phyloP scores from a whole-genome alignment of 2,888 invertebrate genomes.

The Temnothorax ravouxi region DNA sequence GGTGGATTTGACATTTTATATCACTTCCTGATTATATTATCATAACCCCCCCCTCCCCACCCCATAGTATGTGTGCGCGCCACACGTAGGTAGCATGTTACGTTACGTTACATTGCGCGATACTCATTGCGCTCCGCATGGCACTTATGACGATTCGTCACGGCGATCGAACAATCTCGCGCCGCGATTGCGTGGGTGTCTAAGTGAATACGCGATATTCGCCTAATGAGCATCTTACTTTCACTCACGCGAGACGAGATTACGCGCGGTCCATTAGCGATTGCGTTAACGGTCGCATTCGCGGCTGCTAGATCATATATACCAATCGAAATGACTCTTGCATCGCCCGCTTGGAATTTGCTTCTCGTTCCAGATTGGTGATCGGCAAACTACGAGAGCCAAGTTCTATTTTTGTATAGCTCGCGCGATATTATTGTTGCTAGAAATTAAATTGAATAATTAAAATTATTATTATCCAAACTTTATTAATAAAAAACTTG shows the following conservation, averaged over 20 bases:
- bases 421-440: not conserved
- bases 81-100: conserved; percentile 51
- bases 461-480: not conserved
- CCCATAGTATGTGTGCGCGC: no score
- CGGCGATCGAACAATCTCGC: conserved; percentile 40
- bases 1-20: conserved; percentile 41
- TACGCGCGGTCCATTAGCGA: conserved; percentile 9
- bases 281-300: not conserved
- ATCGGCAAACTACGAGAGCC: not conserved
- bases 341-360: not conserved
- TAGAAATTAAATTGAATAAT: not conserved
- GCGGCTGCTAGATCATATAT: not conserved
- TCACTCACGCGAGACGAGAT: conserved; percentile 37
- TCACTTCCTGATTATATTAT: conserved; percentile 50
- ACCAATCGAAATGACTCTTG: not conserved
- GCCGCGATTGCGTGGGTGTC: conserved; percentile 16
- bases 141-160: conserved; percentile 29
- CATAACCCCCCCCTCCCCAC: not conserved
- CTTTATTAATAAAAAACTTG: not conserved
- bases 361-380: not conserved
- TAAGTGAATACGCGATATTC: conserved; percentile 24
- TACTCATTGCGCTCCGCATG: not conserved
- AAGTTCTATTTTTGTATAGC: not conserved
- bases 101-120: conserved; percentile 40
- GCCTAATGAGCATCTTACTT: conserved; percentile 48